These are phyloP conservation scores for Musca domestica DNA, from an alignment of 1,140 invertebrate genomes.

Conservation along the genomic window DNA sequence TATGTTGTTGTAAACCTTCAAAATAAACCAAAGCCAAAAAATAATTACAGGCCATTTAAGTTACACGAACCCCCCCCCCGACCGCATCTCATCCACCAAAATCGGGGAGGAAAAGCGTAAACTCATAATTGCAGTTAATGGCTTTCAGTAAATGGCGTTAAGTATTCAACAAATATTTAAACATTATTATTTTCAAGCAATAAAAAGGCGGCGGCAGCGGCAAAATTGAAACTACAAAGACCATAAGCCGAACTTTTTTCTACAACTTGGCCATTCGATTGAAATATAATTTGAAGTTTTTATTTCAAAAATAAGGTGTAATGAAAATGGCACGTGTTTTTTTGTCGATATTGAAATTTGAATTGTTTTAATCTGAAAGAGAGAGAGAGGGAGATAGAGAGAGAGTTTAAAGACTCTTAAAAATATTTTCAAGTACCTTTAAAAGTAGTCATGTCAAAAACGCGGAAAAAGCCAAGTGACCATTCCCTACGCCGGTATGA, in stretches of 20 bases:
- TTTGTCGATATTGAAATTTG: too few relatives aligned
- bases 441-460: too few relatives aligned
- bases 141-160: neutral
- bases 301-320: too few relatives aligned
- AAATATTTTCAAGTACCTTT: too few relatives aligned
- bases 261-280: neutral
- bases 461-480: too few relatives aligned
- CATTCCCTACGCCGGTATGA: too few relatives aligned
- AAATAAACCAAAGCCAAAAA: neutral
- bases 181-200: neutral
- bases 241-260: neutral
- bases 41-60: neutral
- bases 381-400: too few relatives aligned
- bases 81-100: too few relatives aligned
- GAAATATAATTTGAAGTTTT: neutral
- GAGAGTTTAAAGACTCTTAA: too few relatives aligned
- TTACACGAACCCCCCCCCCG: neutral
- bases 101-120: neutral
- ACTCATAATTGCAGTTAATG: neutral
- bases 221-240: neutral
- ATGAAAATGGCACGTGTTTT: too few relatives aligned
- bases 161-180: slow-evolving; percentile 7
- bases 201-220: neutral
- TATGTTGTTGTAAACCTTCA: neutral
- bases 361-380: too few relatives aligned